Conservation (phyloP, 2,113 vertebrate genomes). For the Macaca mulatta region DNA sequence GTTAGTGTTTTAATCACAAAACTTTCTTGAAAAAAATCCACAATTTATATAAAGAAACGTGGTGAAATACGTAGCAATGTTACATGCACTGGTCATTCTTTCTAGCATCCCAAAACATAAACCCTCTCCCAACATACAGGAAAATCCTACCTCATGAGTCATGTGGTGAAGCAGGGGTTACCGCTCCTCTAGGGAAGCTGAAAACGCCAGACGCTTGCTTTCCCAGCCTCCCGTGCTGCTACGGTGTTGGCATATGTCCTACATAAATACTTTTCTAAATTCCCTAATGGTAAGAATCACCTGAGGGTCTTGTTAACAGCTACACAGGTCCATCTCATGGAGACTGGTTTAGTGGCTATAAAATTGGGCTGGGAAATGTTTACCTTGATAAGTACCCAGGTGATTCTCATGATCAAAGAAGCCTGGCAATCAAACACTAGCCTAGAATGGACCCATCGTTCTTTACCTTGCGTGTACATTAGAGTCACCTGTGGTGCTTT, state of each 20-base stretch:
- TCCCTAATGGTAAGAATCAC: neutral
- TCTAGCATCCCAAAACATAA: neutral
- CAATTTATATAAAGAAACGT: neutral
- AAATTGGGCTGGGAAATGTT: neutral
- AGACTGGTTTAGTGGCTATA: neutral
- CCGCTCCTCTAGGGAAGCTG: neutral
- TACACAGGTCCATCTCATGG: neutral
- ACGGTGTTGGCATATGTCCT: neutral
- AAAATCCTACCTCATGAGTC: neutral
- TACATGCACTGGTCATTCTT: neutral
- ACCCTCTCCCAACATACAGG: neutral
- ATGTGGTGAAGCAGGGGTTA: neutral
- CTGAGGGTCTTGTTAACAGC: neutral
- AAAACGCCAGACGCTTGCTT: neutral
- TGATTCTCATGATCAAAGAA: neutral
- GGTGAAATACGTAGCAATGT: neutral
- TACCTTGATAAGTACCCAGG: neutral
- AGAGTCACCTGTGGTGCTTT: neutral
- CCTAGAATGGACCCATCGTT: neutral
- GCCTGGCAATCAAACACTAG: neutral
- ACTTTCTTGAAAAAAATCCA: neutral
- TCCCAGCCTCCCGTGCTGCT: neutral
- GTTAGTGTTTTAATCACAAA: slow-evolving; percentile 6
- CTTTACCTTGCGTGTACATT: neutral
- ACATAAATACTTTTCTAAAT: neutral